A percentile compares a stretch with the other conserved stretches of the same genome.
phyloP scores from a whole-genome alignment of 2,113 vertebrate species.

The Chaetops frenatus region DNA sequence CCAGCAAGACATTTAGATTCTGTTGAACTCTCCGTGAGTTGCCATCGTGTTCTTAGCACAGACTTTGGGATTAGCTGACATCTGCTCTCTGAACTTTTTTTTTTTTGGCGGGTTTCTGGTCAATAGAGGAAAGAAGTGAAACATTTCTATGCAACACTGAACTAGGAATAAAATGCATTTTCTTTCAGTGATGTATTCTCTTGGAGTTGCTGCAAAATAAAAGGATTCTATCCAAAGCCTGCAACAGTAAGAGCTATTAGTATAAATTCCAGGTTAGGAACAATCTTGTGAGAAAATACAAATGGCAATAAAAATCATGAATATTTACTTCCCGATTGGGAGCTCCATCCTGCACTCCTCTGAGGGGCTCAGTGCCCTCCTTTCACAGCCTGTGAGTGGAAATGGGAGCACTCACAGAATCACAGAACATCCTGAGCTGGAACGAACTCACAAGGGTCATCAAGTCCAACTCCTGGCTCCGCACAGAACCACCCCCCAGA shows the following conservation, averaged over 20 bases:
- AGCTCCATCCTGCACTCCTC: neutral
- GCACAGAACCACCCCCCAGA: neutral
- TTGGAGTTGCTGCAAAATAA: neutral
- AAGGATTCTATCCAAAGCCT: neutral
- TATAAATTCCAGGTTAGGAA: neutral
- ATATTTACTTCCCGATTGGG: neutral
- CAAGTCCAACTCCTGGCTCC: neutral
- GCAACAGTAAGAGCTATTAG: neutral
- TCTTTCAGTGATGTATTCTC: neutral
- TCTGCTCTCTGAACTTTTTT: slow-evolving; percentile 23
- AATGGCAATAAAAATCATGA: neutral
- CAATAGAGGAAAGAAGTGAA: neutral
- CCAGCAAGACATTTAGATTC: slow-evolving; percentile 12
- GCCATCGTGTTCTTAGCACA: neutral
- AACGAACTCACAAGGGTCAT: neutral
- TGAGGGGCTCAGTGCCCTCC: neutral
- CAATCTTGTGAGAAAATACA: neutral
- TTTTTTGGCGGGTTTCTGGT: neutral
- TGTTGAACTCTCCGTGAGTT: neutral
- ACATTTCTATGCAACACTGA: neutral
- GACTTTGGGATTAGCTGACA: slow-evolving; percentile 32
- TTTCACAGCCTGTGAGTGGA: neutral
- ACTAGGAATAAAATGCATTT: neutral
- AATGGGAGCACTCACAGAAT: neutral
- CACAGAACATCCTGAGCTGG: neutral